phyloP scores from a whole-genome alignment of 2,113 vertebrate species.

The Aix galericulata region DNA sequence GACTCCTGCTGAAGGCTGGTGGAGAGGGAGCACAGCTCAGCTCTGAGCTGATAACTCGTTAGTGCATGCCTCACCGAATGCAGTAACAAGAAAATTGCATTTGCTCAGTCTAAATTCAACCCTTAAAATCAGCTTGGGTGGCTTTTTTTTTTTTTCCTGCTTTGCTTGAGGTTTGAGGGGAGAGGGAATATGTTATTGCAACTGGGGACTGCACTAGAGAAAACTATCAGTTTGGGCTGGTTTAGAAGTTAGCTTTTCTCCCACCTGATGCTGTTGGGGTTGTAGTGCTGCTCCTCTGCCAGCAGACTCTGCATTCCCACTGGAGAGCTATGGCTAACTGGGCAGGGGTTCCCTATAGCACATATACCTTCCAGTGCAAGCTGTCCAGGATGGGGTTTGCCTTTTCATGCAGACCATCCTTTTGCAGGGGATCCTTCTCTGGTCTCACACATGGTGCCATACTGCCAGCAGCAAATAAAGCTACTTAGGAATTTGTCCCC shows the following conservation, averaged over 20 bases:
- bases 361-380: background rate
- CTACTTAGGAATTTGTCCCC: background rate
- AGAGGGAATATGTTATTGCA: background rate
- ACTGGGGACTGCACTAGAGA: background rate
- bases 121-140: background rate
- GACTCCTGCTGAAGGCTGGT: background rate
- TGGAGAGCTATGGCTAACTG: background rate
- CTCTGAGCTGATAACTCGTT: background rate
- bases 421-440: background rate
- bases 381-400: rapidly evolving
- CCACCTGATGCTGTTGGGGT: background rate
- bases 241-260: background rate
- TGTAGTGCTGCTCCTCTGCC: background rate
- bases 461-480: background rate
- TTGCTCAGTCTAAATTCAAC: background rate
- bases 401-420: background rate
- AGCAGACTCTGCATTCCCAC: background rate
- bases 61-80: background rate
- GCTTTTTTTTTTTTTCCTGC: background rate
- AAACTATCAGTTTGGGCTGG: background rate
- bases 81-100: background rate
- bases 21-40: background rate
- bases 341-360: background rate
- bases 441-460: background rate
- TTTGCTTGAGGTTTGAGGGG: background rate